Conservation (phyloP, 2,888 invertebrate genomes). For the Busseola fusca region DNA sequence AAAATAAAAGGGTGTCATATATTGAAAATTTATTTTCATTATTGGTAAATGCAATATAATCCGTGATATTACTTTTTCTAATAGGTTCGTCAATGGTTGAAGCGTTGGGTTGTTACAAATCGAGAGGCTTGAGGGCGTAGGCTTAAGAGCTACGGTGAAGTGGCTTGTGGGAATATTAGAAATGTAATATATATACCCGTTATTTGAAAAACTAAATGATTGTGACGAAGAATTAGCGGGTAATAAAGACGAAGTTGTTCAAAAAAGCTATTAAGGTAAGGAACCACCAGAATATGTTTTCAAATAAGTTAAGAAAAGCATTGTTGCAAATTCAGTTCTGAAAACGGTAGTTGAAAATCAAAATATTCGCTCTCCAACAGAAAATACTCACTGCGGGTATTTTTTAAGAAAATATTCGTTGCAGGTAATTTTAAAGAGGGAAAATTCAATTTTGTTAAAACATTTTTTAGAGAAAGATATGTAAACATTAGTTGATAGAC, state of each 20-base stretch:
- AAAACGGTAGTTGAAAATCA: constrained; percentile 5
- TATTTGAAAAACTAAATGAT: not conserved
- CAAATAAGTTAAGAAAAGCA: constrained; percentile 17
- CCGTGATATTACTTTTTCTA: constrained; percentile 8
- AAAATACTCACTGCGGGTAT: constrained; percentile 22
- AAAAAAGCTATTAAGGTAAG: constrained; percentile 10
- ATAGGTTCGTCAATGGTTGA: constrained; percentile 6
- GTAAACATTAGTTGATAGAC: not conserved
- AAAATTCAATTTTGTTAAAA: not conserved
- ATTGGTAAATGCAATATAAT: not conserved
- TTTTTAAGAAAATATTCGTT: not conserved
- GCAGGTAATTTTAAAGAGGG: no score
- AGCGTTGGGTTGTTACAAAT: constrained; percentile 48
- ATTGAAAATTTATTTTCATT: not conserved
- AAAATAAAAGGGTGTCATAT: no score
- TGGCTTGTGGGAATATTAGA: constrained; percentile 28
- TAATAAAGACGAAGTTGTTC: not conserved
- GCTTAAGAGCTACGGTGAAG: constrained; percentile 22
- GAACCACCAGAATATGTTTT: constrained; percentile 12
- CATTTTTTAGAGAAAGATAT: not conserved
- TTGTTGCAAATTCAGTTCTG: constrained; percentile 6
- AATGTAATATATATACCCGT: not conserved
- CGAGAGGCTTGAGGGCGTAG: constrained; percentile 38
- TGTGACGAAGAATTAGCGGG: not conserved
- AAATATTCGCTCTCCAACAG: constrained; percentile 5